These are phyloP conservation scores for Tricholaema leucomelas DNA, from an alignment of 2,113 vertebrate species.

Conservation along the genomic window DNA sequence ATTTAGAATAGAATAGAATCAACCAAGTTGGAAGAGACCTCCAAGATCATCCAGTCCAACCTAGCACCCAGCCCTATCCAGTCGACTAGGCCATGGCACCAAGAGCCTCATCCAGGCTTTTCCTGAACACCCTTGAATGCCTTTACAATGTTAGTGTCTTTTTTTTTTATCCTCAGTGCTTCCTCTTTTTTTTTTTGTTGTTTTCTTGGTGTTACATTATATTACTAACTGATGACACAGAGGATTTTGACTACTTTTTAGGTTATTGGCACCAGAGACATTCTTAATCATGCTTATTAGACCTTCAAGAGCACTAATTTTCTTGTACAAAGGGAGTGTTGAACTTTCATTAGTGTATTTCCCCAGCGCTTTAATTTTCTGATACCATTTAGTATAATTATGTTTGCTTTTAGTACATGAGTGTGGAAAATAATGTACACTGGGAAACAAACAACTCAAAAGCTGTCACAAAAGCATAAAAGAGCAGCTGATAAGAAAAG, in stretches of 20 bases:
- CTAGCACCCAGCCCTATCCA: too few relatives aligned
- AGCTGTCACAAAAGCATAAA: constrained; percentile 25
- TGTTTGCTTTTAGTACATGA: constrained; percentile 32
- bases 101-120: too few relatives aligned
- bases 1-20: too few relatives aligned
- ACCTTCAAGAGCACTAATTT: constrained; percentile 47
- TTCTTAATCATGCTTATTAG: constrained; percentile 41
- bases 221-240: neutral
- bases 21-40: too few relatives aligned
- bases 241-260: constrained; percentile 41
- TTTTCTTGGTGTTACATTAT: neutral
- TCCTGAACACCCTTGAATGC: too few relatives aligned
- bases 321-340: constrained; percentile 30
- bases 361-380: constrained; percentile 64
- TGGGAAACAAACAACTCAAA: constrained; percentile 31
- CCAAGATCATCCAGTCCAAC: too few relatives aligned
- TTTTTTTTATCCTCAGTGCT: neutral
- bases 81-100: too few relatives aligned
- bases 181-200: neutral
- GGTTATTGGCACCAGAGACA: constrained; percentile 20
- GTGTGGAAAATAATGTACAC: constrained; percentile 41
- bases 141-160: neutral
- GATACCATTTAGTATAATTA: constrained; percentile 42
- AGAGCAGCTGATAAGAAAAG: constrained; percentile 34
- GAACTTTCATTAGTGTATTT: constrained; percentile 52